A percentile compares a stretch with the other conserved stretches of the same genome.
phyloP scores from a whole-genome alignment of 2,113 vertebrate genomes.

The Myocastor coypus region DNA sequence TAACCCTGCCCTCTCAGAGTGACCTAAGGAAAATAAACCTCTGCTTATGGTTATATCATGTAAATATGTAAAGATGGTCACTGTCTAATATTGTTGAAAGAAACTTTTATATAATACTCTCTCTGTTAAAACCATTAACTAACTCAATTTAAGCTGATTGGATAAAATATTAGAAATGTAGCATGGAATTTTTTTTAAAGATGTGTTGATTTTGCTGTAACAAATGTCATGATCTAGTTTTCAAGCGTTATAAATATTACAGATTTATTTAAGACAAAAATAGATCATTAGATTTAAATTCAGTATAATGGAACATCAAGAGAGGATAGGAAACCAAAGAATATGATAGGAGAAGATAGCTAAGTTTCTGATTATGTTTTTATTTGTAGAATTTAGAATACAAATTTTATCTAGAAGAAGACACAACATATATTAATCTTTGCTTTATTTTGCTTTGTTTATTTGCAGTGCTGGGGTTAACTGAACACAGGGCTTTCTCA shows the following conservation, averaged over 20 bases:
- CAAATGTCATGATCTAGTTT: background rate
- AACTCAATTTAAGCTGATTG: background rate
- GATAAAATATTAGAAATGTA: background rate
- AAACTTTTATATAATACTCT: background rate
- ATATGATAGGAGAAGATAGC: background rate
- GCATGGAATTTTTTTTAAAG: background rate
- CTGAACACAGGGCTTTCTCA: background rate
- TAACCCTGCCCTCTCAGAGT: background rate
- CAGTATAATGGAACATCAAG: background rate
- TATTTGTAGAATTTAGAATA: background rate
- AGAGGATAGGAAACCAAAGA: background rate
- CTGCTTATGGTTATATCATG: background rate
- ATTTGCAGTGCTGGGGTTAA: background rate
- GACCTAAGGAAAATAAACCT: background rate
- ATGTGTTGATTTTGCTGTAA: background rate
- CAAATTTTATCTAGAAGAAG: background rate
- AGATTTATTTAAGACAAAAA: background rate
- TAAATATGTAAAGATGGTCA: background rate
- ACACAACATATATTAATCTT: background rate
- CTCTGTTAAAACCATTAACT: background rate
- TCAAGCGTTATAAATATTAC: background rate
- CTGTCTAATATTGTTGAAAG: background rate
- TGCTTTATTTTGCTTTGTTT: background rate
- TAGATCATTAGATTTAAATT: background rate
- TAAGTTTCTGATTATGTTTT: background rate